Evolutionary conservation across 2,113 vertebrate genomes (phyloP), one percentile per base, ranked within the genome.

Genomic region (Megalops atlanticus): DNA sequence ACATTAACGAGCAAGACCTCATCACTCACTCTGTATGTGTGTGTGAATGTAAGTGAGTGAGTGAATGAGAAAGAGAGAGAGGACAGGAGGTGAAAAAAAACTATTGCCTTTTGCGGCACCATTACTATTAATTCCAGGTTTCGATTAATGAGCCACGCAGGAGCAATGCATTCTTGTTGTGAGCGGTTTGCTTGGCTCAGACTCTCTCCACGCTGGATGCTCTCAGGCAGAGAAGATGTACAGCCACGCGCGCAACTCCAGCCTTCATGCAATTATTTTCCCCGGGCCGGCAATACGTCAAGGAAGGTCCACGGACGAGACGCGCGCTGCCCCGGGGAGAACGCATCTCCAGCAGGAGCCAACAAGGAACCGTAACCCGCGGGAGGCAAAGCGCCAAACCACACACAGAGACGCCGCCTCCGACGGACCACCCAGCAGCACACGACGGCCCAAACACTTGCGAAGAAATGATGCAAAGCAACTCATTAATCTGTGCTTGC

Each of bases 211-310:
- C 58, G 24, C 58, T 38, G 36, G 38, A 68, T 15, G 38, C 39
- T 40, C 31, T 68, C 31, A 79, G 4, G 49, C 71, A 35, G 24
- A 31, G 49, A 58, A 74, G 52, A 78, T 79, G 35, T 27, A 27
- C 49, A 41, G 31, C 45, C 45, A 24, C 35, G 10, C 33, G 35
- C 11, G 15, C 52, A 68, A 21, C 31, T 47, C 21, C 18, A 52
- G 31, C 31, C 40, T 47, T 52, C 8, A 47, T 33, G 39, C 69
- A 78, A 73, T 58, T 78, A 40, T 74, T 70, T 78, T 36, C 81
- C 49, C 38, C 38, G 35, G 36, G 47, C 49, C 43, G 39, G 74
- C 74, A 68, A 45, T 69, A 58, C 1, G 21, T 81, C 73, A 76
- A 16, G 16, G 24, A 76, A 16, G 16, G 24, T 54, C 79, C 79